Evolutionary conservation across 1,140 invertebrate genomes (phyloP), one percentile per base, ranked within the genome.

Genomic region (Littorina saxatilis): DNA sequence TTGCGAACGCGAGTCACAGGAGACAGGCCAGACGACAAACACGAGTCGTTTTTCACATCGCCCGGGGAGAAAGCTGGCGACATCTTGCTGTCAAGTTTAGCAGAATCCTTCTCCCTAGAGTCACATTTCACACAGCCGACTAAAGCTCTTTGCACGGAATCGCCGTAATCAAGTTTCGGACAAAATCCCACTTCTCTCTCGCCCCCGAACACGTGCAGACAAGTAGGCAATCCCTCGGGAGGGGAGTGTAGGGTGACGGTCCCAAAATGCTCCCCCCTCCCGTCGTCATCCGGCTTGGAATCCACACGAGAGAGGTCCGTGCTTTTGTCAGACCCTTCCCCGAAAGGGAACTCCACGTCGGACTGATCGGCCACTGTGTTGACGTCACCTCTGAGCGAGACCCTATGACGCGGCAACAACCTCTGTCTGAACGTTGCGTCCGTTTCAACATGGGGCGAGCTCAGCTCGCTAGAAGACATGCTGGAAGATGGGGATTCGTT

Each of bases 381-480:
- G 32, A 2, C 20, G 13, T 35, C 15, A 7, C 66, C 66, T 15
- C 35, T 39, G 13, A 37, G 7, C 2, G 35, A 20, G 15, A 15
- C 35, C 5, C 2, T 39, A 35, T 66, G 61, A 29, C 27, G n/a
- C 13, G 61, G 66, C 35, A 39, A 17, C 23, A 68, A 35, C 17
- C 35, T 39, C 35, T 68, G 66, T 39, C 66, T 68, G 66, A 32
- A 5, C 0, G 29, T 20, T 32, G 17, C 15, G 66, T 68, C 66
- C 7, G 35, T 23, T 17, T 68, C 66, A 32, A 68, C 66, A 35
- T 68, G 66, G 11, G 66, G 66, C 17, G 66, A 68, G 66, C 66
- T 68, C 11, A 68, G 66, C 66, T 68, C 66, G 66, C 66, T 68
- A 35, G 66, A 68, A 17, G 66, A 68, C 66, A 68, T 20, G 66